Base-by-base conservation (phyloP, 2,113 vertebrate genomes). In the Calonectris borealis region DNA sequence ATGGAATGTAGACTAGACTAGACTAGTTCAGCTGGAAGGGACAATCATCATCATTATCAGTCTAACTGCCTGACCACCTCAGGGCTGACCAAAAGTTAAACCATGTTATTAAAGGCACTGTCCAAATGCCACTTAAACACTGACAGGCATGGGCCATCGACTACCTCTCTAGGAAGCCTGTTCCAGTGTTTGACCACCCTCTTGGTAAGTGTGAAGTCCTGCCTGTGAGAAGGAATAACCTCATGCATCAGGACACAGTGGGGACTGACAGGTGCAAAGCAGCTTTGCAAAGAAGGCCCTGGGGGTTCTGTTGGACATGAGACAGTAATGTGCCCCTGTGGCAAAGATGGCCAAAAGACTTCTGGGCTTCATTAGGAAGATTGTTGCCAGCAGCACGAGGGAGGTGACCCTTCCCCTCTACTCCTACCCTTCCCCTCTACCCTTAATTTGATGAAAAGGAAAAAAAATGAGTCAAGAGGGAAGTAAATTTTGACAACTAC, bases 311-410 rank as follows among this genome's bases (percentile, higher is more conserved):
- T 9, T 77, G 46, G 24, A 76, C 44, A 55, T 8, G 16, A 91
- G 29, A 70, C 4, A 42, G 5, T 26, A 65, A 55, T 24, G 16
- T 65, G 25, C 6, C 16, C 15, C 54, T 8, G 2, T 40, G 34
- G 13, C 11, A 88, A 86, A 83, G 62, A 58, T 15, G 21, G 42
- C 2, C 36, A 68, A 61, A 24, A 70, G 36, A 65, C 1, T 86
- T 70, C 24, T 62, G 31, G 42, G 27, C 19, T 91, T 81, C 55
- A 46, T 54, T 55, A 57, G 26, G 29, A 89, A 87, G 68, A 42
- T 36, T 0, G 3, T 0, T 78, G 11, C 27, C 64, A 60, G 31
- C 10, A 84, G 29, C 25, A 57, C 2, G 9, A 76, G 16, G 27
- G 8, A 61, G 9, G 3, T 29, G 22, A 58, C 7, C 5, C 13